phyloP scores from a whole-genome alignment of 1,140 invertebrate genomes.

The Bombus ignitus region DNA sequence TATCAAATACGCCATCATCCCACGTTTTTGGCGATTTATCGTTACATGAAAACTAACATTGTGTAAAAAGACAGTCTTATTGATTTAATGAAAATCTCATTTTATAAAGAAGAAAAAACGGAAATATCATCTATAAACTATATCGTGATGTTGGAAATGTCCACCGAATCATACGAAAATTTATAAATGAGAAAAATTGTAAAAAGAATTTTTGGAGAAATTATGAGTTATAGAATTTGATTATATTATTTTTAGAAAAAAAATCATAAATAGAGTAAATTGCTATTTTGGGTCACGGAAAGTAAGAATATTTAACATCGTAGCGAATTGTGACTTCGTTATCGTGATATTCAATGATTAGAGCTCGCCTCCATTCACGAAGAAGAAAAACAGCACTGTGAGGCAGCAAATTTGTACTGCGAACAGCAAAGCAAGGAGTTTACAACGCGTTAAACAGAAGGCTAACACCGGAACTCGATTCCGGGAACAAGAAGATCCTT shows the following conservation, averaged over 20 bases:
- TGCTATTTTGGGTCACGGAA: neutral
- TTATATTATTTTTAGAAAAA: no score
- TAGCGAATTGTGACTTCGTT: neutral
- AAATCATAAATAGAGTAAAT: neutral
- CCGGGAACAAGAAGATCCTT: neutral
- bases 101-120: neutral
- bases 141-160: neutral
- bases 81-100: neutral
- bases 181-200: neutral
- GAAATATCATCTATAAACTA: no score
- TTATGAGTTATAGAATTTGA: no score
- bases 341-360: neutral
- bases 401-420: neutral
- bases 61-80: neutral
- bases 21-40: neutral
- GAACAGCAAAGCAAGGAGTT: neutral
- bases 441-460: neutral
- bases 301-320: neutral
- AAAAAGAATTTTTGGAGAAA: neutral
- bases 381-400: neutral
- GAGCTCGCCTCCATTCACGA: slow-evolving; percentile 3
- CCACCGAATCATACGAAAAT: neutral
- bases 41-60: neutral
- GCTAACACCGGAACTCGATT: neutral
- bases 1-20: neutral